Evolutionary conservation across 2,797 vertebrate species (phyloP), one percentile per base, ranked within the genome.

Genomic region (Sebastes minor): DNA sequence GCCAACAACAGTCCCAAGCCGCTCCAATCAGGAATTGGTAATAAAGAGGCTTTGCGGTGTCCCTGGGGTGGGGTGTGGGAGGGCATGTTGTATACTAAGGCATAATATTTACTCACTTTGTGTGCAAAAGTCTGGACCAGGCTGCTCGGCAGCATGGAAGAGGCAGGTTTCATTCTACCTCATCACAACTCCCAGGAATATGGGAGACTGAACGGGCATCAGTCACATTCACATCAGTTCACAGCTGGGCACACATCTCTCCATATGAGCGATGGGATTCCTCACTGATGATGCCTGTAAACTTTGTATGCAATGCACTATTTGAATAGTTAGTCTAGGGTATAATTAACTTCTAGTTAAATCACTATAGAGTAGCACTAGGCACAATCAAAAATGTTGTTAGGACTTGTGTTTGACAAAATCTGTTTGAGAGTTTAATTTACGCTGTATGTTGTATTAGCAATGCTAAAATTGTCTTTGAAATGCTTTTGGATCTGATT

Each of bases 81-180:
- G 71, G 76, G 68, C 81, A 75, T 62, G 74, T 84, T 91, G 91
- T 92, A 80, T 83, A 88, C 81, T 18, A 52, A 76, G 66, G 81
- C 81, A 92, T 53, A 91, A 92, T 91, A 91, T 94, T 94, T 90
- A 92, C 91, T 91, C 85, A 66, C 83, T 78, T 70, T 70, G 81
- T 85, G 69, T 90, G 75, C 30, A 80, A 88, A 83, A 78, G 87
- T 93, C 79, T 88, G 83, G 86, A 89, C 79, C 65, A 79, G 78
- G 68, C 88, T 90, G 85, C 85, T 86, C 76, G 62, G 78, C 81
- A 82, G 85, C 71, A 71, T 78, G 82, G 76, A 84, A 74, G 83
- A 80, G 84, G 83, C 88, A 91, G 86, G 80, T 81, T 88, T 90
- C 73, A 82, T 91, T 95, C 95, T 96, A 96, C 94, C 94, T 95